Percentiles rank a stretch among this genome's conserved stretches.
Evolutionary conservation across 1,140 invertebrate species (phyloP).

Genomic region (Drosophila serrata): DNA sequence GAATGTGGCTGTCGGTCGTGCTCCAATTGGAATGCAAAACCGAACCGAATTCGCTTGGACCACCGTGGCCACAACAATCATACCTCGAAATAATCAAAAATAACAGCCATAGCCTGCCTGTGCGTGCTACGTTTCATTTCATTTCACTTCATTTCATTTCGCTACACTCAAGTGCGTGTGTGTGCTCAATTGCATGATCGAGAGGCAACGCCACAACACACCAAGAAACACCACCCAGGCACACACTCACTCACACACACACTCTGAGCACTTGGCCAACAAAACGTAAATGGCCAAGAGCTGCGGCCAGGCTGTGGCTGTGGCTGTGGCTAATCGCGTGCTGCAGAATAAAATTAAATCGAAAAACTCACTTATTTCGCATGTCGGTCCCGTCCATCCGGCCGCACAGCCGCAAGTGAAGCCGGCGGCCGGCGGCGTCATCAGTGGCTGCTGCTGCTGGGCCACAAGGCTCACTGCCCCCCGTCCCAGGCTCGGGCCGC

Average conservation of each 20-base stretch:
- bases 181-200: constrained; percentile 82
- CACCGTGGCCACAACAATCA: constrained; percentile 63
- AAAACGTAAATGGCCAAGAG: constrained; percentile 14
- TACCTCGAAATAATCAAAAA: constrained; percentile 23
- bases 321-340: constrained; percentile 80
- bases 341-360: constrained; percentile 79
- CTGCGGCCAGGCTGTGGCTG: constrained; percentile 79
- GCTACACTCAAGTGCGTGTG: constrained; percentile 81
- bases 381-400: constrained; percentile 94
- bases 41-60: constrained; percentile 70
- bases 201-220: constrained; percentile 42
- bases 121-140: constrained; percentile 82
- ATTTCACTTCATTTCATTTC: constrained; percentile 83
- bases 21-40: constrained; percentile 82
- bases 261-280: constrained; percentile 2
- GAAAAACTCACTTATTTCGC: constrained; percentile 88
- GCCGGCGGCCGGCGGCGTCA: constrained; percentile 79
- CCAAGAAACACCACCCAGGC: not conserved
- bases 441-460: constrained; percentile 32
- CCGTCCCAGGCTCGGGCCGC: constrained; percentile 6
- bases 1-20: constrained; percentile 74
- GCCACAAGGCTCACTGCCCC: constrained; percentile 3
- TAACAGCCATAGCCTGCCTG: constrained; percentile 51
- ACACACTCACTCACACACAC: not conserved
- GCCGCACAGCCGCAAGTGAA: constrained; percentile 93